These are phyloP conservation scores for Serilophus lunatus DNA, from an alignment of 2,113 vertebrate species.

Conservation along the genomic window DNA sequence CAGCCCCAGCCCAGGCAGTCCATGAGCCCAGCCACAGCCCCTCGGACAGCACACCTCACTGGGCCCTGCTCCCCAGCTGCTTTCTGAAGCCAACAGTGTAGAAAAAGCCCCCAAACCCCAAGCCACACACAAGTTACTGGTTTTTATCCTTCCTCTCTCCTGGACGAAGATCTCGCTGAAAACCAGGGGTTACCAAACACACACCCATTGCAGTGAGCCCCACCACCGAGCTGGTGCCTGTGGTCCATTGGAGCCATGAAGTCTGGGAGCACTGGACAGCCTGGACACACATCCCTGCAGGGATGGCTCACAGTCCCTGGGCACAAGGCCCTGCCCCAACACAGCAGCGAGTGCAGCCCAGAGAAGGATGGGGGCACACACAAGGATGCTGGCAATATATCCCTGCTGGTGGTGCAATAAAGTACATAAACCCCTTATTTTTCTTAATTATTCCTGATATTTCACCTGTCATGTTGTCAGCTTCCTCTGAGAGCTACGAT, in stretches of 20 bases:
- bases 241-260: too few relatives aligned
- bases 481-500: slow-evolving; percentile 73
- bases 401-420: slow-evolving; percentile 33
- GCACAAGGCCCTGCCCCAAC: background rate
- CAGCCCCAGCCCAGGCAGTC: background rate
- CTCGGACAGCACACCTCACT: background rate
- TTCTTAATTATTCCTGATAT: slow-evolving; percentile 80
- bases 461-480: slow-evolving; percentile 74
- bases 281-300: rapidly evolving
- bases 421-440: slow-evolving; percentile 62
- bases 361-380: rapidly evolving
- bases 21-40: background rate
- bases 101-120: background rate
- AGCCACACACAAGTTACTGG: background rate
- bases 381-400: background rate
- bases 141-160: background rate
- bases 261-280: background rate
- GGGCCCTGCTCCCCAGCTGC: background rate
- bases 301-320: rapidly evolving
- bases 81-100: background rate
- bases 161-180: background rate
- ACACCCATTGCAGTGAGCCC: background rate
- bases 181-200: background rate
- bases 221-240: background rate
- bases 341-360: rapidly evolving